Conservation (phyloP, 1,140 invertebrate species). For the Linepithema humile region DNA sequence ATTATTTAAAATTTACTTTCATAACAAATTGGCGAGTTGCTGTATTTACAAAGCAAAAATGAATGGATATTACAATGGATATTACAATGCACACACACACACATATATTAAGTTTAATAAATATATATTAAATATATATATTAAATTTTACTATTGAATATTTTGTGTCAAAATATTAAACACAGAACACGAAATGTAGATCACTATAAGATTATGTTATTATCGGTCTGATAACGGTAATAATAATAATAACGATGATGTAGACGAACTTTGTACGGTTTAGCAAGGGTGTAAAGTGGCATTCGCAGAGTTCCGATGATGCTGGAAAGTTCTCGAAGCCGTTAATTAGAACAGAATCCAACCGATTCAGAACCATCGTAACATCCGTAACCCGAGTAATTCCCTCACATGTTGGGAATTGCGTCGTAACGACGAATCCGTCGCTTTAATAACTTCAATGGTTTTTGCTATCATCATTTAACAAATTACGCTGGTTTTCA, state of each 20-base stretch:
- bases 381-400: slow-evolving; percentile 28
- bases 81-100: too few species aligned
- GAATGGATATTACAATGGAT: too few species aligned
- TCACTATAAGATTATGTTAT: neutral
- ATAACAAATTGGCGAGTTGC: too few species aligned
- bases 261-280: neutral
- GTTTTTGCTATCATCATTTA: slow-evolving; percentile 49
- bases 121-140: neutral
- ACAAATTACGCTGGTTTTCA: slow-evolving; percentile 5
- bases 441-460: slow-evolving; percentile 36
- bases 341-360: slow-evolving; percentile 54
- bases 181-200: neutral
- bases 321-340: slow-evolving; percentile 25
- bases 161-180: neutral
- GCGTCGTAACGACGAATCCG: slow-evolving; percentile 25
- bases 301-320: slow-evolving; percentile 38
- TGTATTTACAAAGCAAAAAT: too few species aligned
- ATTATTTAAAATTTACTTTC: too few species aligned
- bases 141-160: neutral
- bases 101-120: neutral
- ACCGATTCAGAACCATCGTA: slow-evolving; percentile 35
- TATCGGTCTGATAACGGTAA: too few species aligned
- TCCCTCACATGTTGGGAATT: slow-evolving; percentile 9
- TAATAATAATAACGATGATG: neutral
- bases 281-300: slow-evolving; percentile 14